Evolutionary conservation across 2,888 invertebrate species (phyloP), one percentile per base, ranked within the genome.

Genomic region (Uropetala carovei): DNA sequence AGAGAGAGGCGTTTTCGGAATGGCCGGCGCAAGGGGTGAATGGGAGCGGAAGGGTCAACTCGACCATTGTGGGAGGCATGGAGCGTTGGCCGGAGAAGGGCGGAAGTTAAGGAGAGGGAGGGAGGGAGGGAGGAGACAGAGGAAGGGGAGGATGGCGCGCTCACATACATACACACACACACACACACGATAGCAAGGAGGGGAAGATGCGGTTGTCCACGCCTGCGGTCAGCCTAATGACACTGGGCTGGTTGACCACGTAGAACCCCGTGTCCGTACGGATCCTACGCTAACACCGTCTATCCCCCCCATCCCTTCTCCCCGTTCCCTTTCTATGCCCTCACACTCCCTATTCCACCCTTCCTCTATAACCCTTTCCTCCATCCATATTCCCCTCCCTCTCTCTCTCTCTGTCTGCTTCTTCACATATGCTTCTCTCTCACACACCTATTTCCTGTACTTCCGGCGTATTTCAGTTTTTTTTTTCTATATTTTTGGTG

Each of bases 191-290:
- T 75, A 27, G 7, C 30, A 18, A 14, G 64, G 64, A 43, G 64
- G 43, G 89, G 89, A 64, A 89, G 89, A 64, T 89, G 89, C 89
- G 89, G 89, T 89, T 89, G 18, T 64, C 89, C 89, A 64, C 27
- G 89, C 89, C 89, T 89, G 89, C 89, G 89, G 89, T 89, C 68
- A 64, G 60, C 64, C 89, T 89, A 89, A 89, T 89, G 89, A 89
- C 89, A 89, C 89, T 89, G 89, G 89, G 43, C 89, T 89, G 89
- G 89, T 89, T 89, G 89, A 89, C 89, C 89, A 89, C 89, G 64
- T 89, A 89, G 89, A 89, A 60, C 89, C 64, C 89, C 83, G 60
- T 89, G 89, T 89, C 89, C 89, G 68, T 43, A 64, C 89, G 64
- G 89, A 89, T 89, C 89, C 89, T 64, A 27, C 89, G 30, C 89